Conservation (phyloP, 2,797 vertebrate genomes). For the Acrocephalus scirpaceus region DNA sequence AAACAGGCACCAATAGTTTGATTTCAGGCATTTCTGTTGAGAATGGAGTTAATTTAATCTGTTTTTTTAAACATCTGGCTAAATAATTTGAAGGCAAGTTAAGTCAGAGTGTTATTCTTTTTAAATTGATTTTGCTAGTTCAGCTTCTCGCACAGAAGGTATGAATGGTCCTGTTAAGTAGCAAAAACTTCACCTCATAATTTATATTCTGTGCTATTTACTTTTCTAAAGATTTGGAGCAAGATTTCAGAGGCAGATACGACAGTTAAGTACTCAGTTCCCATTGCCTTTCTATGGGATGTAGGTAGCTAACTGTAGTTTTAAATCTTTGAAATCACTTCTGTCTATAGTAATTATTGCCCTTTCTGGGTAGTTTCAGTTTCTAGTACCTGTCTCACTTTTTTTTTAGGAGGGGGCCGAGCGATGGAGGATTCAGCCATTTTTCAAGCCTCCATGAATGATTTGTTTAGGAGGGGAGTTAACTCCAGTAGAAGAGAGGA, state of each 20-base stretch:
- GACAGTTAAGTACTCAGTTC: not conserved
- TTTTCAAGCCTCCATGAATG: slow-evolving; percentile 76
- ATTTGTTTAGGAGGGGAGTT: slow-evolving; percentile 76
- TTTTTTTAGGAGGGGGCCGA: slow-evolving; percentile 74
- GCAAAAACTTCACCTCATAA: not conserved
- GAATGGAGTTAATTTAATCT: not conserved
- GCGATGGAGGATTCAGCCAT: slow-evolving; percentile 72
- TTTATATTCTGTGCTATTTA: slow-evolving; percentile 3
- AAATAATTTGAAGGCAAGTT: not conserved
- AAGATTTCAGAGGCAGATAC: slow-evolving; percentile 39
- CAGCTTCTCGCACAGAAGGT: not conserved
- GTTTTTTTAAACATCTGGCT: not conserved
- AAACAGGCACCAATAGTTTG: not conserved
- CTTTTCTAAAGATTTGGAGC: not conserved
- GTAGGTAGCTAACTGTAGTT: slow-evolving; percentile 22
- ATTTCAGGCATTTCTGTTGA: not conserved
- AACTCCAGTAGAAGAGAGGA: slow-evolving; percentile 76
- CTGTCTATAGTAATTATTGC: slow-evolving; percentile 61
- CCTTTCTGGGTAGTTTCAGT: slow-evolving; percentile 66
- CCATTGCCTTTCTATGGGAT: slow-evolving; percentile 1
- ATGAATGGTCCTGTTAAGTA: not conserved
- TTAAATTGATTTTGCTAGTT: not conserved
- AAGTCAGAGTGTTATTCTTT: not conserved
- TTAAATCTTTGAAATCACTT: slow-evolving; percentile 47
- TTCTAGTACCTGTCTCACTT: slow-evolving; percentile 74